Conservation (phyloP, 2,113 vertebrate species). For the Maccullochella peelii region DNA sequence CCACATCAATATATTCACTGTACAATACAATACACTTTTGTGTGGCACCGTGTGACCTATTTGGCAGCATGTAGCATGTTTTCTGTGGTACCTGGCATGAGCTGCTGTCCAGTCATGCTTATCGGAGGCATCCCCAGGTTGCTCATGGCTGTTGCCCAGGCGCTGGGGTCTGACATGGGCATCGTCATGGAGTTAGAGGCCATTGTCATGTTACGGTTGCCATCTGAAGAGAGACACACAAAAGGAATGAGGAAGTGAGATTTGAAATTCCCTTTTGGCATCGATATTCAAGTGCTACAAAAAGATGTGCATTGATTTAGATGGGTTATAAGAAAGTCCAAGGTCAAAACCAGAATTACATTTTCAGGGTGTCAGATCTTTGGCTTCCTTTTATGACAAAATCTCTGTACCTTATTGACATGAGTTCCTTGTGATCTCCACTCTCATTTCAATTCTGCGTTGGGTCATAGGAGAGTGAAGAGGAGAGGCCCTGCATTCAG, state of each 20-base stretch:
- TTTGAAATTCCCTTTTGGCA: not conserved
- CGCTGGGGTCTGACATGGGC: conserved; percentile 87
- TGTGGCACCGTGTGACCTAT: conserved; percentile 3
- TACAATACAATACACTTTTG: not conserved
- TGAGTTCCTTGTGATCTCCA: conserved; percentile 26
- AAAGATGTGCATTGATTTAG: conserved; percentile 5
- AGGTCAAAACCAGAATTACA: conserved; percentile 28
- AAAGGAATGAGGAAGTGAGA: conserved; percentile 3
- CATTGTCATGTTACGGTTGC: conserved; percentile 82
- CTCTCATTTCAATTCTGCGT: conserved; percentile 16
- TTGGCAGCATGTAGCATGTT: conserved; percentile 9
- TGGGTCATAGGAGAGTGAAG: conserved; percentile 11
- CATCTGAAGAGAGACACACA: conserved; percentile 74
- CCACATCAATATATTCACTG: conserved; percentile 19
- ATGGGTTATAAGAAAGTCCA: not conserved
- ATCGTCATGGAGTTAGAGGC: conserved; percentile 86
- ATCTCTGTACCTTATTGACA: not conserved
- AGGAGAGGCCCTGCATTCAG: conserved; percentile 3
- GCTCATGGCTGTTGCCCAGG: conserved; percentile 90
- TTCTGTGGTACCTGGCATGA: conserved; percentile 83
- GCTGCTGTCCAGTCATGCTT: conserved; percentile 87
- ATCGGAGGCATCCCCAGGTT: conserved; percentile 89
- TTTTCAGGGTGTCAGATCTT: not conserved
- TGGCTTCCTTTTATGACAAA: conserved; percentile 28
- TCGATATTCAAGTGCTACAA: not conserved